Conservation (phyloP, 2,113 vertebrate genomes). For the Salvelinus fontinalis region DNA sequence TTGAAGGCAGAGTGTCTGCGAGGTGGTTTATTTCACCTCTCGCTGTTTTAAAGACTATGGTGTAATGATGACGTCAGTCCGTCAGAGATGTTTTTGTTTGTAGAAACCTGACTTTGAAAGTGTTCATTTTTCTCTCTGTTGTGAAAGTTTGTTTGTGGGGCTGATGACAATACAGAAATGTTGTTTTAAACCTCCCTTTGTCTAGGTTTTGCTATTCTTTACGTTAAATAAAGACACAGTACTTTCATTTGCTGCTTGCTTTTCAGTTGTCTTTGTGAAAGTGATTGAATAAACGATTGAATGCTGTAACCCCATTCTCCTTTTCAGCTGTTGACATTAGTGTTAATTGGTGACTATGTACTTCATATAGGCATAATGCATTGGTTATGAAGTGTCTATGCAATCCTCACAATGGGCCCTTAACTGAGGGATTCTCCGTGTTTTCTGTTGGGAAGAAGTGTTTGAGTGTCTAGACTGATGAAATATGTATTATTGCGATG, state of each 20-base stretch:
- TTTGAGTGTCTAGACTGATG: conserved; percentile 18
- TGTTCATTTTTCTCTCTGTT: conserved; percentile 48
- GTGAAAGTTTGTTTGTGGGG: conserved; percentile 50
- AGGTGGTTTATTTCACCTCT: conserved; percentile 20
- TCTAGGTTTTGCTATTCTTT: conserved; percentile 57
- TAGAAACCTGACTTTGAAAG: conserved; percentile 21
- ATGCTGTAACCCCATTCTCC: neutral
- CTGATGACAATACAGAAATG: conserved; percentile 45
- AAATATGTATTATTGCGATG: conserved; percentile 46
- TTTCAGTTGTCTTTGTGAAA: neutral
- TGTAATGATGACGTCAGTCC: conserved; percentile 23
- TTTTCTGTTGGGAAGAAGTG: neutral
- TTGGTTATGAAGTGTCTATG: neutral
- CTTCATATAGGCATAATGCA: conserved; percentile 6
- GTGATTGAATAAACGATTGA: conserved; percentile 8
- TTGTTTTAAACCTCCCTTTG: conserved; percentile 44
- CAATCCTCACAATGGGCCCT: neutral
- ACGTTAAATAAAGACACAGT: conserved; percentile 64
- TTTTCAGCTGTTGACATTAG: neutral
- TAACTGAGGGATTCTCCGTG: neutral
- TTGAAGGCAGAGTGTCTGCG: conserved; percentile 15
- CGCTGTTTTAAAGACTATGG: conserved; percentile 29
- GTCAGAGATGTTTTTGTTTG: conserved; percentile 37
- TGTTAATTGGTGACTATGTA: neutral
- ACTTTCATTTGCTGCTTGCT: conserved; percentile 40